Percentiles rank a stretch among this genome's conserved stretches.
Evolutionary conservation across 2,797 vertebrate species (phyloP).

Genomic region (Trachurus trachurus): DNA sequence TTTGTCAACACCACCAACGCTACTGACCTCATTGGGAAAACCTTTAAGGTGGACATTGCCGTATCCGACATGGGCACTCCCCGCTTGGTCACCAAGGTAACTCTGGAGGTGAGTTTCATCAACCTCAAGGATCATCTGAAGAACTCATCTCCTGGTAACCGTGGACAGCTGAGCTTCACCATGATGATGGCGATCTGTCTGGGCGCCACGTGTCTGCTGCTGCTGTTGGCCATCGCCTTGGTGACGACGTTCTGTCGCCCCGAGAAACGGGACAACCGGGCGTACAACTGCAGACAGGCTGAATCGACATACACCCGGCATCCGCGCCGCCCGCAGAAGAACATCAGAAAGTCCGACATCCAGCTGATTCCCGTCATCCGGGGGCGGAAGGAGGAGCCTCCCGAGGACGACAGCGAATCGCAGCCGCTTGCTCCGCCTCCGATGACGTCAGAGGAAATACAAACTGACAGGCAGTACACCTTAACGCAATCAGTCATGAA

Average conservation of each 20-base stretch:
- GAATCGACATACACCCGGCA: conserved; percentile 92
- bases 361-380: conserved; percentile 91
- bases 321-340: conserved; percentile 92
- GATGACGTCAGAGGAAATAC: conserved; percentile 57
- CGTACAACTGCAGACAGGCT: conserved; percentile 95
- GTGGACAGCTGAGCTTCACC: conserved; percentile 84
- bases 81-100: conserved; percentile 79
- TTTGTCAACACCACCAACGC: conserved; percentile 91
- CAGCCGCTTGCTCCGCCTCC: conserved; percentile 76
- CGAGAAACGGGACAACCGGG: conserved; percentile 90
- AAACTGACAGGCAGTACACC: conserved; percentile 64
- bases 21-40: conserved; percentile 90
- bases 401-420: conserved; percentile 69
- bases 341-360: conserved; percentile 95
- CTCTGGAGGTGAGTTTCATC: conserved; percentile 88
- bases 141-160: conserved; percentile 81
- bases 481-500: conserved; percentile 69
- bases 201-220: conserved; percentile 84
- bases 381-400: conserved; percentile 80
- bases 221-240: conserved; percentile 86
- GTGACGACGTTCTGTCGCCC: conserved; percentile 89
- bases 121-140: conserved; percentile 89
- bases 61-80: conserved; percentile 90
- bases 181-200: conserved; percentile 89
- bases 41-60: conserved; percentile 83